A percentile compares a stretch with the other conserved stretches of the same genome.
These are phyloP conservation scores for Spondyliosoma cantharus DNA, from an alignment of 2,797 vertebrate species.

Conservation along the genomic window DNA sequence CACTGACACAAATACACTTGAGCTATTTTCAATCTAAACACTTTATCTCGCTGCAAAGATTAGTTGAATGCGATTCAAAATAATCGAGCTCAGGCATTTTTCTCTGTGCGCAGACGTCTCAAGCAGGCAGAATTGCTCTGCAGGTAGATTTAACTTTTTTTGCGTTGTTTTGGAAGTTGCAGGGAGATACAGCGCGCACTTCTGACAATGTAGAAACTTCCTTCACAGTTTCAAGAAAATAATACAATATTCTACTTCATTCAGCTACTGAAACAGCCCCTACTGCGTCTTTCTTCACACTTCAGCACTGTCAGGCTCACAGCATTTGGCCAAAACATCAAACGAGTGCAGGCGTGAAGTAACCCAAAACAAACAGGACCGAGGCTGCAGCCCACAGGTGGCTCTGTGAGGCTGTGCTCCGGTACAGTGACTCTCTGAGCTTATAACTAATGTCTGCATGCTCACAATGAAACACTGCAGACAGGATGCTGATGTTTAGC, in stretches of 20 bases:
- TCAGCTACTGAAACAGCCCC: neutral
- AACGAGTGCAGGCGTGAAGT: conserved; percentile 7
- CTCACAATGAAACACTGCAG: too few species aligned
- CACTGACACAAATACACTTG: conserved; percentile 18
- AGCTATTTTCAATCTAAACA: conserved; percentile 28
- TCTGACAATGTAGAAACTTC: conserved; percentile 29
- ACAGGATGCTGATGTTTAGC: conserved; percentile 3
- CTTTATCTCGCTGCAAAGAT: conserved; percentile 16
- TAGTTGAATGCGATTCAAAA: conserved; percentile 39
- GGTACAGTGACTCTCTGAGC: too few species aligned
- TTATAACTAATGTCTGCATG: neutral
- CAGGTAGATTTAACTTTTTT: conserved; percentile 14
- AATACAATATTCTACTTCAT: conserved; percentile 13
- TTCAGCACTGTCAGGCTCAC: conserved; percentile 21
- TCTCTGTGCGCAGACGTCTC: conserved; percentile 13
- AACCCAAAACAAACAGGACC: neutral
- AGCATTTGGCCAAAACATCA: conserved; percentile 16
- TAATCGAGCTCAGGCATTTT: conserved; percentile 21
- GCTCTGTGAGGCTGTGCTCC: neutral
- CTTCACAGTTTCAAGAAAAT: conserved; percentile 22
- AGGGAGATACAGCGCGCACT: conserved; percentile 3
- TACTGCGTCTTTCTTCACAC: neutral
- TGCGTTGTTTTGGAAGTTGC: conserved; percentile 14
- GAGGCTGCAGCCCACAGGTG: neutral
- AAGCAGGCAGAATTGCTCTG: conserved; percentile 21